Evolutionary conservation across 2,797 vertebrate genomes (phyloP).

Genomic region (Cheracebus regulus): DNA sequence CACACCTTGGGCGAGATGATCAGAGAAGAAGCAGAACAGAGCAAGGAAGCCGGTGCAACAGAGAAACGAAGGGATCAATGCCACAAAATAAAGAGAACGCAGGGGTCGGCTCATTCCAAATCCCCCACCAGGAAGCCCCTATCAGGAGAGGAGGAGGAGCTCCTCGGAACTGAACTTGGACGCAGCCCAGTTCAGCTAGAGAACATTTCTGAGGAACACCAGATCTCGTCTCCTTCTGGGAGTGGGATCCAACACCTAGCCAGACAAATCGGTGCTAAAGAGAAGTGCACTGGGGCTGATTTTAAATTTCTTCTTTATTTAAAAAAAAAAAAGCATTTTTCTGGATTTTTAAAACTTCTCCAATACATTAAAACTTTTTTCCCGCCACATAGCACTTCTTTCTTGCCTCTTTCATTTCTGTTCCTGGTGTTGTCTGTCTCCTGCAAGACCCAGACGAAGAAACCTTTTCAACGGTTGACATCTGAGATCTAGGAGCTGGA

Average conservation of each 20-base stretch:
- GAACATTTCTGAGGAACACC: neutral
- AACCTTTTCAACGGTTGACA: neutral
- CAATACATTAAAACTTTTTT: constrained; percentile 48
- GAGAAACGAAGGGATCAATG: neutral
- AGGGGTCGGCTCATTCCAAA: neutral
- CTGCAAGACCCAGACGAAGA: neutral
- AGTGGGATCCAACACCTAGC: too few species aligned
- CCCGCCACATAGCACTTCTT: neutral
- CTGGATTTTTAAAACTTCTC: constrained; percentile 68
- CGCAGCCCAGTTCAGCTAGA: neutral
- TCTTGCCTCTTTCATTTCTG: neutral
- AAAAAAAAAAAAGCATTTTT: constrained; percentile 63
- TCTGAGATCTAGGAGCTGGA: neutral
- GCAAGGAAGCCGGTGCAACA: neutral
- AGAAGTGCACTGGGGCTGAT: neutral
- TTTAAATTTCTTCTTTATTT: constrained; percentile 59
- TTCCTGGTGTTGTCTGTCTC: neutral
- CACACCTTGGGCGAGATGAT: neutral
- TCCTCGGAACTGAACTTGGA: neutral
- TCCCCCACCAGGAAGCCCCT: accelerated
- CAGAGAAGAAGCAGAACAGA: neutral
- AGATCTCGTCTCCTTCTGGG: neutral
- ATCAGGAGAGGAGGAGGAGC: neutral
- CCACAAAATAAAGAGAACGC: neutral
- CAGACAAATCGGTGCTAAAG: neutral